These are phyloP conservation scores for Auanema sp. DNA, from an alignment of 2,888 invertebrate species.

Conservation along the genomic window DNA sequence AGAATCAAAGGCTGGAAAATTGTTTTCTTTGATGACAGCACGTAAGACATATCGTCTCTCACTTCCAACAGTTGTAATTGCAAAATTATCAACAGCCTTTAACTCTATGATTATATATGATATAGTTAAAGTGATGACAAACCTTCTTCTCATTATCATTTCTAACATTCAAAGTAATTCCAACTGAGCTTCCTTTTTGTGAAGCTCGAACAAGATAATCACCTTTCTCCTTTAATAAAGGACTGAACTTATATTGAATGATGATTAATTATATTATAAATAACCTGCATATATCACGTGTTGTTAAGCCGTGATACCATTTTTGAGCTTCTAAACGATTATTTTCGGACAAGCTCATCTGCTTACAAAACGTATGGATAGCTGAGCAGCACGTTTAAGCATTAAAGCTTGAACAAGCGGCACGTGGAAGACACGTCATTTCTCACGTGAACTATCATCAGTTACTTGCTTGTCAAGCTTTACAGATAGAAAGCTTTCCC, in stretches of 20 bases:
- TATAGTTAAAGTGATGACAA: not conserved
- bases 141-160: constrained; percentile 1
- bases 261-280: not conserved
- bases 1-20: not conserved
- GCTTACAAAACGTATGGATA: no score
- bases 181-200: not conserved
- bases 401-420: no score
- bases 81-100: constrained; percentile 1
- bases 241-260: not conserved
- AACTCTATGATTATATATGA: not conserved
- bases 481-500: no score
- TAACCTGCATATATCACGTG: not conserved
- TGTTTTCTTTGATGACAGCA: not conserved
- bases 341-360: no score
- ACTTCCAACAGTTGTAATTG: not conserved
- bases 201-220: not conserved
- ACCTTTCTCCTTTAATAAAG: not conserved
- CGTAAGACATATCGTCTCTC: not conserved
- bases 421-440: no score
- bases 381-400: no score
- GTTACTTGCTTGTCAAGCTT: no score
- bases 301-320: not conserved
- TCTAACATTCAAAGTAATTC: not conserved
- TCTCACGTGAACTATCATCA: no score
- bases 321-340: not conserved